phyloP scores from a whole-genome alignment of 2,888 invertebrate species.

The Athripsodes cinereus region DNA sequence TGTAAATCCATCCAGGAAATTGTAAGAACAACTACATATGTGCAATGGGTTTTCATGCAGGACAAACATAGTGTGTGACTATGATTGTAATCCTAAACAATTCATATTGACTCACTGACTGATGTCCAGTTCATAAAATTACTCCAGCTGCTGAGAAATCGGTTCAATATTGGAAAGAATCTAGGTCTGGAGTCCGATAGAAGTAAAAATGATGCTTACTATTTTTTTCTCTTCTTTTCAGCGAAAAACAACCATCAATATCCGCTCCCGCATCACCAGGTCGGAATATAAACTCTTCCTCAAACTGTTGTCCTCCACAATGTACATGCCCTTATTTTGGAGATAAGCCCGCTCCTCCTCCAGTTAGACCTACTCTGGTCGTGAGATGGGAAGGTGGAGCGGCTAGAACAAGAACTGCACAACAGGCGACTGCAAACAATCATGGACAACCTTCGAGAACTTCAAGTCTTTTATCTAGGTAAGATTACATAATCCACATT shows the following conservation, averaged over 20 bases:
- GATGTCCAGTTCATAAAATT: too few relatives aligned
- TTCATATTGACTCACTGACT: too few relatives aligned
- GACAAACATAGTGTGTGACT: too few relatives aligned
- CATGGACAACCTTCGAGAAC: slow-evolving; percentile 6
- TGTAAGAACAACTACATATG: too few relatives aligned
- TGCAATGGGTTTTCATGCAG: too few relatives aligned
- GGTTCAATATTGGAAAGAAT: too few relatives aligned
- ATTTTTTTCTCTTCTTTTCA: neutral
- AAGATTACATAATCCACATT: too few relatives aligned
- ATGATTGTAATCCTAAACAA: too few relatives aligned
- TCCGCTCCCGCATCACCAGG: slow-evolving; percentile 17
- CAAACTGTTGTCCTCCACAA: slow-evolving; percentile 50
- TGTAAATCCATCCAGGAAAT: too few relatives aligned
- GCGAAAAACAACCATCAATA: slow-evolving; percentile 12
- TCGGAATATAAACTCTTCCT: slow-evolving; percentile 8
- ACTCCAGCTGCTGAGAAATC: too few relatives aligned
- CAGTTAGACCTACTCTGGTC: slow-evolving; percentile 34
- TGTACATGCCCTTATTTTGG: slow-evolving; percentile 81
- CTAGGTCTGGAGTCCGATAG: too few relatives aligned
- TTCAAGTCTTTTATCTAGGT: slow-evolving; percentile 17
- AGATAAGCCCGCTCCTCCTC: slow-evolving; percentile 50
- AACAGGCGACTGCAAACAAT: slow-evolving; percentile 7
- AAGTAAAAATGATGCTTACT: too few relatives aligned
- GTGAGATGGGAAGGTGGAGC: slow-evolving; percentile 29
- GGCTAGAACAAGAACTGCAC: slow-evolving; percentile 14